phyloP scores from a whole-genome alignment of 1,140 invertebrate genomes.

The Apis laboriosa region DNA sequence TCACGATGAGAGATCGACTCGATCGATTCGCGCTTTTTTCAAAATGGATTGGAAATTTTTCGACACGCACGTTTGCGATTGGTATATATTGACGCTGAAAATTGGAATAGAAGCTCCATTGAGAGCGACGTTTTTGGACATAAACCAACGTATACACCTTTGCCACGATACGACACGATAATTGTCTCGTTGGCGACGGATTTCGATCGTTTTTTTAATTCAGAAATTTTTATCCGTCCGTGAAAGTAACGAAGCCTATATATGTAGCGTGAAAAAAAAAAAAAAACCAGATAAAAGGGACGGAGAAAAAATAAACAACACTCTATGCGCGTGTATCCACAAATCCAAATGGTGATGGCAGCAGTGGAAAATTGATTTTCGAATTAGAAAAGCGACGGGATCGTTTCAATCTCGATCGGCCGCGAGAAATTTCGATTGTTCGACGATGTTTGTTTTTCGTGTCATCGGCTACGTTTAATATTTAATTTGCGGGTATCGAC shows the following conservation, averaged over 20 bases:
- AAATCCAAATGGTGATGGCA: slow-evolving; percentile 3
- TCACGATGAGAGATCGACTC: too few species aligned
- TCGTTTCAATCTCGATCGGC: slow-evolving; percentile 7
- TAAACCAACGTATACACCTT: too few species aligned
- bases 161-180: background rate
- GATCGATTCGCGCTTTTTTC: too few species aligned
- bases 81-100: too few species aligned
- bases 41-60: too few species aligned
- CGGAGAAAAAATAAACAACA: background rate
- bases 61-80: too few species aligned
- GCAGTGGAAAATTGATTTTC: slow-evolving; percentile 25
- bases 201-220: slow-evolving; percentile 15
- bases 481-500: slow-evolving; percentile 19
- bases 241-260: slow-evolving; percentile 15
- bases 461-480: slow-evolving; percentile 24
- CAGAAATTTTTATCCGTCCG: slow-evolving; percentile 6
- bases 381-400: slow-evolving; percentile 17
- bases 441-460: slow-evolving; percentile 21
- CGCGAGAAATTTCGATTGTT: background rate
- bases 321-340: background rate
- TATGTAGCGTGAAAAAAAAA: background rate
- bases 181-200: background rate
- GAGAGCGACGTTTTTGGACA: too few species aligned
- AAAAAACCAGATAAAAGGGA: background rate
- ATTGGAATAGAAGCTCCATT: too few species aligned